A percentile compares a stretch with the other conserved stretches of the same genome.
Evolutionary conservation across 2,113 vertebrate species (phyloP).

Genomic region (Cyrtonyx montezumae): DNA sequence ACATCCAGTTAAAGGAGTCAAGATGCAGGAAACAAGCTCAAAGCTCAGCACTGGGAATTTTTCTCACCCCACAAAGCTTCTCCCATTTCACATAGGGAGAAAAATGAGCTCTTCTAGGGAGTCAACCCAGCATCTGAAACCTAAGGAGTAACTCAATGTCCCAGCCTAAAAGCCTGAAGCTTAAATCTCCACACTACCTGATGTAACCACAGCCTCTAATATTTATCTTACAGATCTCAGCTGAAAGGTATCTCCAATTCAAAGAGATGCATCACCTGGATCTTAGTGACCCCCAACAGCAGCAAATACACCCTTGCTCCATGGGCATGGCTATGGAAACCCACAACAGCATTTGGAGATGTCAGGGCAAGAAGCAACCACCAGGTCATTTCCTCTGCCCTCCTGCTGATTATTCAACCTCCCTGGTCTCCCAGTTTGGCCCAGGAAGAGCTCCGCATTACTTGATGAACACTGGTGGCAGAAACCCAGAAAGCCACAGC

Average conservation of each 20-base stretch:
- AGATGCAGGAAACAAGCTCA: background rate
- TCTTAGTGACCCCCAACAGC: background rate
- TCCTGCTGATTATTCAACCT: background rate
- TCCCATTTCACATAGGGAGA: background rate
- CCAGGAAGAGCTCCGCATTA: background rate
- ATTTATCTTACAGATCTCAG: background rate
- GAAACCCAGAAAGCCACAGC: background rate
- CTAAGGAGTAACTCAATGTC: background rate
- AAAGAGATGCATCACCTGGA: background rate
- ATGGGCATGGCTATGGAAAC: background rate
- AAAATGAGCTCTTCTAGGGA: background rate
- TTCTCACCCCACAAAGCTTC: background rate
- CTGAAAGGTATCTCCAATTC: background rate
- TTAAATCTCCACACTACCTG: background rate
- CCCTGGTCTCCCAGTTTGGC: background rate
- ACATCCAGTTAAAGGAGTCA: background rate
- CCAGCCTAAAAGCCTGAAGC: background rate
- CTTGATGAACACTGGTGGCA: background rate
- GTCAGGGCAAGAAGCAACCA: background rate
- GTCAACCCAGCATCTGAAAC: background rate
- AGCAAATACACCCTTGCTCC: background rate
- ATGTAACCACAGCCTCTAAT: background rate
- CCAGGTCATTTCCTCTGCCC: background rate
- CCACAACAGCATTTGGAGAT: background rate
- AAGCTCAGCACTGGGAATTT: background rate